Evolutionary conservation across 2,888 invertebrate genomes (phyloP).

Genomic region (Molorchus minor): DNA sequence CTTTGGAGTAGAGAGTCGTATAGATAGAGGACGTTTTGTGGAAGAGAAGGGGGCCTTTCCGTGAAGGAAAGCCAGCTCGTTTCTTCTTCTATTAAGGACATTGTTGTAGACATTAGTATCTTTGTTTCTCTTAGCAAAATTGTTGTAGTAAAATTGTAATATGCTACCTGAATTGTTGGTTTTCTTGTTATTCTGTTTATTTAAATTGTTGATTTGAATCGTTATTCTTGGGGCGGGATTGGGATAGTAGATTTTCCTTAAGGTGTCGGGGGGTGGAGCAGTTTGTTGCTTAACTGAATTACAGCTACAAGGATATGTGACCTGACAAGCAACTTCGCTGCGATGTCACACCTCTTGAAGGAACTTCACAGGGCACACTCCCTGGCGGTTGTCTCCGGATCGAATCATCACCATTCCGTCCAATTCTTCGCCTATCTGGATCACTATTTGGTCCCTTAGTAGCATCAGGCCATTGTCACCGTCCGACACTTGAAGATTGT

Average conservation of each 20-base stretch:
- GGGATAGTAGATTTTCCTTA: constrained; percentile 58
- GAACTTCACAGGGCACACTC: constrained; percentile 93
- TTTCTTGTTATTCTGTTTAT: constrained; percentile 52
- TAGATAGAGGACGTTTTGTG: constrained; percentile 63
- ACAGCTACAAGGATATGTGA: constrained; percentile 42
- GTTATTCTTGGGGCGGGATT: constrained; percentile 44
- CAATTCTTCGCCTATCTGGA: constrained; percentile 88
- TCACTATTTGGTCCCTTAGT: constrained; percentile 92
- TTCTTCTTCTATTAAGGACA: constrained; percentile 54
- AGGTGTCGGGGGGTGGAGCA: constrained; percentile 41
- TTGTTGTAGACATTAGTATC: constrained; percentile 61
- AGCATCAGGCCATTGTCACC: constrained; percentile 84
- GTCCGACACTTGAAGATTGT: constrained; percentile 86
- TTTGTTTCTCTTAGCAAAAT: constrained; percentile 57
- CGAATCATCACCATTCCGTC: constrained; percentile 95
- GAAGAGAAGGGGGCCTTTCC: constrained; percentile 67
- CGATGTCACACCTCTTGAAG: constrained; percentile 93
- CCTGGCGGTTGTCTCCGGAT: constrained; percentile 91
- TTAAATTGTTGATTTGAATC: constrained; percentile 44
- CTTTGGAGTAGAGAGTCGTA: constrained; percentile 61
- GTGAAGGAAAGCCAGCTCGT: constrained; percentile 54
- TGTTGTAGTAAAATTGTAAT: constrained; percentile 62
- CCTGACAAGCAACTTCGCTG: constrained; percentile 47
- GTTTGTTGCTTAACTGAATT: constrained; percentile 39
- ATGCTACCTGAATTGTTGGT: constrained; percentile 57